A percentile compares a stretch with the other conserved stretches of the same genome.
Conservation (phyloP, 2,888 invertebrate species). For the Drosophila atroscutellata region DNA sequence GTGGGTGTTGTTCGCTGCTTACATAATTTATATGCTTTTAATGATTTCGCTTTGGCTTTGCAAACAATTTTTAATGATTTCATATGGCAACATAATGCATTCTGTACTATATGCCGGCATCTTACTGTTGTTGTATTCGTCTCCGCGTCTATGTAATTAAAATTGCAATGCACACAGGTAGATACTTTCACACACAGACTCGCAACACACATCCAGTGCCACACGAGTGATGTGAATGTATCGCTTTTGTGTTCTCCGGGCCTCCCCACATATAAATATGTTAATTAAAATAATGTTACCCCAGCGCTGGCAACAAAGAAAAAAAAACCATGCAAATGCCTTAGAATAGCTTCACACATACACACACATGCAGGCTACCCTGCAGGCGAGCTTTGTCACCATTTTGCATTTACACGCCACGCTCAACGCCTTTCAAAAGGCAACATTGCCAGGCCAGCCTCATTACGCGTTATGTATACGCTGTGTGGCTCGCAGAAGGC, state of each 20-base stretch:
- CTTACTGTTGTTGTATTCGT: constrained; percentile 22
- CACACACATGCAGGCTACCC: constrained; percentile 50
- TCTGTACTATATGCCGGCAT: constrained; percentile 23
- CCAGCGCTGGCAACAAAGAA: constrained; percentile 57
- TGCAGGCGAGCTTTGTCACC: constrained; percentile 82
- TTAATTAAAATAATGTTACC: constrained; percentile 83
- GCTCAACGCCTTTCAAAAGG: constrained; percentile 76
- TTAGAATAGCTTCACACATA: constrained; percentile 68
- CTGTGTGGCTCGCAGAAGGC: constrained; percentile 32
- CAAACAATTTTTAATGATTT: constrained; percentile 75
- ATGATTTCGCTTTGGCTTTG: constrained; percentile 65
- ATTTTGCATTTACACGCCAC: constrained; percentile 81
- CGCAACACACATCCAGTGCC: constrained; percentile 12
- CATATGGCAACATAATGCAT: constrained; percentile 64
- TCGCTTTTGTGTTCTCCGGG: constrained; percentile 55
- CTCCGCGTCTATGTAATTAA: constrained; percentile 70
- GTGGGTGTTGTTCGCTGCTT: constrained; percentile 23
- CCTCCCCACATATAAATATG: constrained; percentile 75
- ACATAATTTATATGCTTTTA: constrained; percentile 79
- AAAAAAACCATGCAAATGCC: constrained; percentile 64
- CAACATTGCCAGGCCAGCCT: constrained; percentile 57
- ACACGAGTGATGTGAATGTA: constrained; percentile 36
- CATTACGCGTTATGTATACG: constrained; percentile 76
- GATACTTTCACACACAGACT: constrained; percentile 22
- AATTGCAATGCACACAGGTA: constrained; percentile 66